A percentile compares a stretch with the other conserved stretches of the same genome.
phyloP scores from a whole-genome alignment of 2,113 vertebrate genomes.

The Stomatorhinus ivindoensis region DNA sequence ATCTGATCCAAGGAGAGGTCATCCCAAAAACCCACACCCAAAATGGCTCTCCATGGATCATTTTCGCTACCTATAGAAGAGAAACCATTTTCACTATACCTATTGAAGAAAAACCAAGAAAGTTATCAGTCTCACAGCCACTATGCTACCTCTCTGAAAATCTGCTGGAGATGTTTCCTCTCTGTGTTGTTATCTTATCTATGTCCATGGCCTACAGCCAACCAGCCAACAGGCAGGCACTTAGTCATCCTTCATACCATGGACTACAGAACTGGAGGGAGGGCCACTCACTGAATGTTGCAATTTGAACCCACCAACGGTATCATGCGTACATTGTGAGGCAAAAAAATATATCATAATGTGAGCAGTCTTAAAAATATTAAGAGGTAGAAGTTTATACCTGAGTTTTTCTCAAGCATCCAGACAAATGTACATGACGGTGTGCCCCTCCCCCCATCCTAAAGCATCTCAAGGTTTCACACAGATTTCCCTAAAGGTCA shows the following conservation, averaged over 20 bases:
- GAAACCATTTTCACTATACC: not conserved
- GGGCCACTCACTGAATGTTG: not conserved
- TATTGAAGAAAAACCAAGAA: not conserved
- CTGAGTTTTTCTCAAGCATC: too few species aligned
- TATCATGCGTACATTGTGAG: not conserved
- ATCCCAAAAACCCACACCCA: too few species aligned
- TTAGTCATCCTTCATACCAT: not conserved
- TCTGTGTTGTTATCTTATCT: not conserved
- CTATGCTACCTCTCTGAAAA: not conserved
- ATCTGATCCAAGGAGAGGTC: too few species aligned
- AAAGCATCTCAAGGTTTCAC: not conserved
- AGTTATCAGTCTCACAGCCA: not conserved
- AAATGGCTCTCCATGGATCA: too few species aligned
- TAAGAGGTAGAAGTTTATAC: too few species aligned
- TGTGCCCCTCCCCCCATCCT: not conserved
- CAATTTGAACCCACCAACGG: not conserved
- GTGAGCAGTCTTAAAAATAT: too few species aligned
- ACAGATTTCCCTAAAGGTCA: not conserved
- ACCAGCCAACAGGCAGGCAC: not conserved
- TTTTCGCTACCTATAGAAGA: not conserved
- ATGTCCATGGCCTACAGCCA: not conserved
- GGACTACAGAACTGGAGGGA: not conserved
- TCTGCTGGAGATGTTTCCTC: not conserved
- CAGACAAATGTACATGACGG: not conserved
- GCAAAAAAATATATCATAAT: not conserved